Percentiles rank a stretch among this genome's conserved stretches.
Evolutionary conservation across 2,113 vertebrate genomes (phyloP).

Genomic region (Sitta europaea): DNA sequence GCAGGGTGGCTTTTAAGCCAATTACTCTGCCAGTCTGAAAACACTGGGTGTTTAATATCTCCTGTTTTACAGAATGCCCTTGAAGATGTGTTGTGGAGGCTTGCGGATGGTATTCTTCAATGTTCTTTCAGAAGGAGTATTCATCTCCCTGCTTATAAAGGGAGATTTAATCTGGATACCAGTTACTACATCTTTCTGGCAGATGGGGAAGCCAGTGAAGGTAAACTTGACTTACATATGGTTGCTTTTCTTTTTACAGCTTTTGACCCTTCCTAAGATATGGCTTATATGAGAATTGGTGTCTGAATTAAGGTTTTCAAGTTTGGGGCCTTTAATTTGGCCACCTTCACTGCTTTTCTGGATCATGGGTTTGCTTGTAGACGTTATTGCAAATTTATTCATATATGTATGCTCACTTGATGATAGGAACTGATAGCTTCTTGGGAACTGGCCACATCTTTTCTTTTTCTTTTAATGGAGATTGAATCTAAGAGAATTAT

Average conservation of each 20-base stretch:
- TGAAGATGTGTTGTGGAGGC: conserved; percentile 75
- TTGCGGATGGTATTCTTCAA: conserved; percentile 78
- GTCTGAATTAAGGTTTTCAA: not conserved
- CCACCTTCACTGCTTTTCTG: not conserved
- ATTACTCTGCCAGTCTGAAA: not conserved
- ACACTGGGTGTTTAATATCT: not conserved
- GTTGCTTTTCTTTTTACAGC: not conserved
- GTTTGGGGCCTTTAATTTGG: not conserved
- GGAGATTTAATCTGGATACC: conserved; percentile 75
- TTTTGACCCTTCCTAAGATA: no score
- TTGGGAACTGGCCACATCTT: not conserved
- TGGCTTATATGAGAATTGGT: not conserved
- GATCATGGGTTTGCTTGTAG: not conserved
- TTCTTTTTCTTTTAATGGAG: not conserved
- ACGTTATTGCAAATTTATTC: not conserved
- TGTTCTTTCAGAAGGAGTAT: conserved; percentile 82
- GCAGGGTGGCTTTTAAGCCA: not conserved
- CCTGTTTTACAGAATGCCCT: conserved; percentile 71
- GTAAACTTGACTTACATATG: conserved; percentile 38
- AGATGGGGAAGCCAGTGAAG: conserved; percentile 73
- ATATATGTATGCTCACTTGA: not conserved
- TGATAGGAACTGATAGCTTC: not conserved
- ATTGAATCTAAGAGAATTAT: not conserved
- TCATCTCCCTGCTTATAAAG: conserved; percentile 45
- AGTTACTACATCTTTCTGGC: conserved; percentile 86